Conservation (phyloP, 2,888 invertebrate genomes). For the Tiliacea aurago region DNA sequence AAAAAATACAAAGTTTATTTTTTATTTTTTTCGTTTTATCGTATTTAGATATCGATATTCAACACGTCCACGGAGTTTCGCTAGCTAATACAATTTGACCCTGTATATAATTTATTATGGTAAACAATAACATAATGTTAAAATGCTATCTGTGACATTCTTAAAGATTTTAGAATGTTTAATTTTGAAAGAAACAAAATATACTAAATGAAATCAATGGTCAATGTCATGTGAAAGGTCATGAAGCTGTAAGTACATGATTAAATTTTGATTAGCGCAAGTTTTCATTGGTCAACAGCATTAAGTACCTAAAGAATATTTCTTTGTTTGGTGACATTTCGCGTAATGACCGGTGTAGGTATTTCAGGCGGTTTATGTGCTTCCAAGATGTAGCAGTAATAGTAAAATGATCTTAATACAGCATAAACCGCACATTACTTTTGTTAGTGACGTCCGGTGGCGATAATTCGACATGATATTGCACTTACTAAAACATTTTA, state of each 20-base stretch:
- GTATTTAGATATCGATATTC: no score
- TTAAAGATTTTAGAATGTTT: neutral
- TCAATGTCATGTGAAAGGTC: neutral
- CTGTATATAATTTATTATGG: neutral
- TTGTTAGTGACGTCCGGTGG: conserved; percentile 72
- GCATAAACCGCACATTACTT: conserved; percentile 77
- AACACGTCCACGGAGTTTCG: no score
- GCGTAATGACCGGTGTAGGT: conserved; percentile 69
- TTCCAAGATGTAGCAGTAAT: conserved; percentile 84
- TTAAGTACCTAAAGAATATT: conserved; percentile 37
- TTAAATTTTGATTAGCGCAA: conserved; percentile 17
- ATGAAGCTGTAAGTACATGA: conserved; percentile 15
- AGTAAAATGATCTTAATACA: conserved; percentile 87
- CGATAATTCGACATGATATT: conserved; percentile 75
- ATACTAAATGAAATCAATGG: no score
- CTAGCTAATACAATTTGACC: neutral
- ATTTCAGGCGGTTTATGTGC: conserved; percentile 82
- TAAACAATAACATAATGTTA: neutral
- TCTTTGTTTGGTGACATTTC: conserved; percentile 60
- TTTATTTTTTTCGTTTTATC: no score
- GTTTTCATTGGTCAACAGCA: conserved; percentile 6
- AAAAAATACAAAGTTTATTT: no score
- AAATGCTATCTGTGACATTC: neutral
- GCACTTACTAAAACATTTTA: conserved; percentile 67
- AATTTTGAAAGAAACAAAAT: neutral